Percentiles rank a stretch among this genome's conserved stretches.
Evolutionary conservation across 1,140 invertebrate species (phyloP).

Genomic region (Oryzaephilus surinamensis): DNA sequence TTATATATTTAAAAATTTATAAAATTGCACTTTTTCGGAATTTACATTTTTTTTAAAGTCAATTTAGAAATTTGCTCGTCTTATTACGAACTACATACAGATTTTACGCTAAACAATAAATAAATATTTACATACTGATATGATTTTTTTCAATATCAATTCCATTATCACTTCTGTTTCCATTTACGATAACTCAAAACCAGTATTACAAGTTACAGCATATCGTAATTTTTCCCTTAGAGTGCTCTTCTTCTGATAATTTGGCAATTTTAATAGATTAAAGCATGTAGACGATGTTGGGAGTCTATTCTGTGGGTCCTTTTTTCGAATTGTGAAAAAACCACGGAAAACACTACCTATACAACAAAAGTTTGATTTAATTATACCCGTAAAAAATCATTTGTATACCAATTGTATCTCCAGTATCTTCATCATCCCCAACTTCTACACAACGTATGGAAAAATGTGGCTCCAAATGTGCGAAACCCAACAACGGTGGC

Average conservation of each 20-base stretch:
- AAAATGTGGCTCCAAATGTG: constrained; percentile 95
- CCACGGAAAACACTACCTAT: constrained; percentile 89
- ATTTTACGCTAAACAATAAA: background rate
- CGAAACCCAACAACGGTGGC: constrained; percentile 93
- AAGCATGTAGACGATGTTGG: constrained; percentile 99
- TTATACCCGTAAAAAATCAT: background rate
- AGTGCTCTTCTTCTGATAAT: constrained; percentile 94
- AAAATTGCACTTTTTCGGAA: too few species aligned
- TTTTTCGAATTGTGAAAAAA: constrained; percentile 94
- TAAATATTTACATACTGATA: constrained; percentile 8
- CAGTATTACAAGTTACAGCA: constrained; percentile 94
- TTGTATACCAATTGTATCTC: constrained; percentile 76
- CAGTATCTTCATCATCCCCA: constrained; percentile 95
- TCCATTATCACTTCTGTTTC: constrained; percentile 1
- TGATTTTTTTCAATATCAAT: constrained; percentile 5
- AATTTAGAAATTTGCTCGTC: too few species aligned
- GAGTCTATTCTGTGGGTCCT: constrained; percentile 88
- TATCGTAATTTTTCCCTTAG: constrained; percentile 93
- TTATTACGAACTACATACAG: too few species aligned
- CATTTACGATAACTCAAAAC: constrained; percentile 89
- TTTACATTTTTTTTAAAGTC: too few species aligned
- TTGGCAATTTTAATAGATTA: constrained; percentile 96
- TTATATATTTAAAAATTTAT: too few species aligned
- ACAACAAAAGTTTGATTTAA: background rate
- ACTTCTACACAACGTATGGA: constrained; percentile 99